A percentile compares a stretch with the other conserved stretches of the same genome.
Evolutionary conservation across 2,797 vertebrate genomes (phyloP).

Genomic region (Nasua narica): DNA sequence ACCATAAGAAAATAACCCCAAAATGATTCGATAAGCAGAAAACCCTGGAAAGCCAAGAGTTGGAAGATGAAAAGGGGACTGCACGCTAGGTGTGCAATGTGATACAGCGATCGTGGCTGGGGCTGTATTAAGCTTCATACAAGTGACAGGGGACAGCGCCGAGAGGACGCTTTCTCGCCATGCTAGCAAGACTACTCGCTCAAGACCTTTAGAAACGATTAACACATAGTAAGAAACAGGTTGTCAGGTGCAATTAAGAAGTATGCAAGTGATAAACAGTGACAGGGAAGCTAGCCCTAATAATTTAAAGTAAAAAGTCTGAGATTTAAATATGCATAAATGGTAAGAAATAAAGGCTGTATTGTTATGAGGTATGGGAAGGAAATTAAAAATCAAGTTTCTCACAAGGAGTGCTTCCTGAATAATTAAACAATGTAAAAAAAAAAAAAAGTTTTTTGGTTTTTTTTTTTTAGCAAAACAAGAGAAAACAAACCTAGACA

Average conservation of each 20-base stretch:
- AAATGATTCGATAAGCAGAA: background rate
- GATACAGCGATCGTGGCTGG: background rate
- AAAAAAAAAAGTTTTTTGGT: background rate
- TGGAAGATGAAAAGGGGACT: background rate
- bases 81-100: background rate
- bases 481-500: constrained; percentile 46
- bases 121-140: constrained; percentile 21
- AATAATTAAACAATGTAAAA: background rate
- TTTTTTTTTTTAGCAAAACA: background rate
- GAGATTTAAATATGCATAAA: constrained; percentile 30
- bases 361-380: background rate
- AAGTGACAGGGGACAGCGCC: background rate
- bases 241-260: background rate
- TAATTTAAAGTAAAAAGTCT: background rate
- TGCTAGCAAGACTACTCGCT: background rate
- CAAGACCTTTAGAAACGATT: background rate
- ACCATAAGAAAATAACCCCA: constrained; percentile 7
- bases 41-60: constrained; percentile 49
- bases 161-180: background rate
- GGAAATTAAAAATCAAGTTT: constrained; percentile 33
- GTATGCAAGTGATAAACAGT: background rate
- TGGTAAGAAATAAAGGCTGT: background rate
- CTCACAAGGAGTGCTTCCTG: constrained; percentile 18
- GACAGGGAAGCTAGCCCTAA: background rate
- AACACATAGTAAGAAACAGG: background rate